phyloP scores from a whole-genome alignment of 2,113 vertebrate species.

The Mungos mungo region DNA sequence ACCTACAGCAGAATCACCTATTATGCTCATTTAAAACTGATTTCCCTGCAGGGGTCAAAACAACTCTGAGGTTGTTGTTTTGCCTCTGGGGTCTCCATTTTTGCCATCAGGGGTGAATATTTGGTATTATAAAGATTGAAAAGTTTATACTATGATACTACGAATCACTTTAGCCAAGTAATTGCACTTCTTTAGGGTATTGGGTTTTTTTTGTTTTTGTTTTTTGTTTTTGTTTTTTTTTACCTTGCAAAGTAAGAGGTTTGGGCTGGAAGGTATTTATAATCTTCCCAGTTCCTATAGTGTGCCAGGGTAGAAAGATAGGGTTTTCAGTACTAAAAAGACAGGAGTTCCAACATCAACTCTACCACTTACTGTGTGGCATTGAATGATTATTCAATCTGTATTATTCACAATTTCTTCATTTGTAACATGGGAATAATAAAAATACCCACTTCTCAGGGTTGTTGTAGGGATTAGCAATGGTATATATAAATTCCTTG shows the following conservation, averaged over 20 bases:
- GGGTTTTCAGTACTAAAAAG: background rate
- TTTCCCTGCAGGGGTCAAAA: background rate
- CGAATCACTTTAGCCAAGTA: background rate
- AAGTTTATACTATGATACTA: background rate
- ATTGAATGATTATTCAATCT: background rate
- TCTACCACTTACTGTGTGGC: background rate
- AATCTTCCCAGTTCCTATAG: background rate
- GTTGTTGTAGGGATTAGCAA: background rate
- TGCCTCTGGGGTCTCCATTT: background rate
- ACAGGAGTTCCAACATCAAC: background rate
- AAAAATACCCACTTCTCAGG: background rate
- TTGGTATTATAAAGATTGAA: background rate
- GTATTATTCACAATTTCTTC: background rate
- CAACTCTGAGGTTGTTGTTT: background rate
- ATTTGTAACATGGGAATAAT: background rate
- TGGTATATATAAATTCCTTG: background rate
- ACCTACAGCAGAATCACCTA: background rate
- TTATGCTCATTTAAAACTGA: background rate
- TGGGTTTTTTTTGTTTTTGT: background rate
- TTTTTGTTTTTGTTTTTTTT: background rate
- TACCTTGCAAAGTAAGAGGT: background rate
- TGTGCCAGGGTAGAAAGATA: background rate
- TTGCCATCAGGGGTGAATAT: background rate
- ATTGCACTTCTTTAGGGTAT: background rate
- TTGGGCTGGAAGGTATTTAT: background rate